Evolutionary conservation across 2,797 vertebrate genomes (phyloP), one percentile per base, ranked within the genome.

Genomic region (Glyptemys insculpta): DNA sequence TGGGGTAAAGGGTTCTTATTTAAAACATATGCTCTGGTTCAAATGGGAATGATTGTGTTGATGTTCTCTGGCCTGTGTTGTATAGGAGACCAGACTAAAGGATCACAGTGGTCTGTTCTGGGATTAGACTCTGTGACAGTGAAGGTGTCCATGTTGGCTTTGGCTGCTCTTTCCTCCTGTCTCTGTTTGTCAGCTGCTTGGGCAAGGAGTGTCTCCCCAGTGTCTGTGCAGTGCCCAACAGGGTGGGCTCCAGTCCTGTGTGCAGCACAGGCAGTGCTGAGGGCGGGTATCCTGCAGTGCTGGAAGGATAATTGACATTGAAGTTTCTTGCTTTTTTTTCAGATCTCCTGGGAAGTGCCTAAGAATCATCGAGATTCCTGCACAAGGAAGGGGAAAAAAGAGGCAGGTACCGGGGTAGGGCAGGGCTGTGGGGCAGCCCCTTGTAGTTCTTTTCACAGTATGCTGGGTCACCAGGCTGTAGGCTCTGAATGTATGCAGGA

Each of bases 311-410:
- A 44, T 3, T 4, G 4, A 15, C n/a, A 72, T 41, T 12, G 78
- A 10, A 50, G 54, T 21, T 82, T 92, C 34, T 87, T 83, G 62
- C 10, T 94, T 50, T 96, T 93, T 93, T 91, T 86, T 97, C 94
- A 99, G 99, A 98, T 99, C 87, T 87, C 96, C 68, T 99, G 99
- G 99, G 97, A 96, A 34, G 98, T 98, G 21, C 98, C 98, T 0
- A 97, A 98, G 59, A 97, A 98, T 34, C 98, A 98, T 88, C 98
- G 97, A 95, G 97, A 47, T 59, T 98, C 98, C 34, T 99, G 99
- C 95, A 98, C 97, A 87, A 98, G 96, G 31, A 99, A 99, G 89
- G 99, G 99, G 95, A 99, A 99, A 96, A 99, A 98, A 3, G 98
- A 99, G 98, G 99, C 98, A 95, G 97, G 97, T 97, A 14, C 31